Conservation (phyloP, 2,888 invertebrate species). For the Maniola hyperantus region DNA sequence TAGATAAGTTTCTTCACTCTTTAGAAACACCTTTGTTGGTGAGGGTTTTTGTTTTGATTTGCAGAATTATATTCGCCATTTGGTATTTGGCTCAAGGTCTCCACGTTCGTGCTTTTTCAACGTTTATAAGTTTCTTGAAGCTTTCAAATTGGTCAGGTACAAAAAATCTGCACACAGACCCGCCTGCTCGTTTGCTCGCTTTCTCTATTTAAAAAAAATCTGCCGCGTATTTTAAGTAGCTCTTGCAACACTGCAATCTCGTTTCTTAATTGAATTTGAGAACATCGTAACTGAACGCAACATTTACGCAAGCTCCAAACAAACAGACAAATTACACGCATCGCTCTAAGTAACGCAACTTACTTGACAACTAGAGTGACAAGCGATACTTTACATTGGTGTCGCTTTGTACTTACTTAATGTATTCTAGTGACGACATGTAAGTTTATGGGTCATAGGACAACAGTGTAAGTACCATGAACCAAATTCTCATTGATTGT, state of each 20-base stretch:
- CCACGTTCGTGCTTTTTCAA: too few species aligned
- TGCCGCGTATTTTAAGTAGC: too few species aligned
- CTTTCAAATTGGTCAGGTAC: too few species aligned
- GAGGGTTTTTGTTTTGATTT: too few species aligned
- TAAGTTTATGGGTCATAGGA: slow-evolving; percentile 11
- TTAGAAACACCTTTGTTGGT: too few species aligned
- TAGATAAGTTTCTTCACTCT: too few species aligned
- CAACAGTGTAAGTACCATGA: not conserved
- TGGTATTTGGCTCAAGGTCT: too few species aligned
- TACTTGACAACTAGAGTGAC: slow-evolving; percentile 13
- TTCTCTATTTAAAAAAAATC: too few species aligned
- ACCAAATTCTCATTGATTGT: not conserved
- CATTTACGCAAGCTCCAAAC: slow-evolving; percentile 25
- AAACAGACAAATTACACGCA: slow-evolving; percentile 36
- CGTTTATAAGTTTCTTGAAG: too few species aligned
- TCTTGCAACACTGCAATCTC: not conserved
- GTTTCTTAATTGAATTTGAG: slow-evolving; percentile 10
- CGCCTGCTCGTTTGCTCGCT: too few species aligned
- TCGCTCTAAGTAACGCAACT: slow-evolving; percentile 28
- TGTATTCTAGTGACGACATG: slow-evolving; percentile 12
- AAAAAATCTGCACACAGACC: too few species aligned
- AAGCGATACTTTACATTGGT: slow-evolving; percentile 3
- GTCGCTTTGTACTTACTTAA: slow-evolving; percentile 3
- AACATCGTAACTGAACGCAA: not conserved
- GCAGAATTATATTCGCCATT: too few species aligned